Conservation (phyloP, 2,888 invertebrate genomes). For the Chloroclysta siterata region DNA sequence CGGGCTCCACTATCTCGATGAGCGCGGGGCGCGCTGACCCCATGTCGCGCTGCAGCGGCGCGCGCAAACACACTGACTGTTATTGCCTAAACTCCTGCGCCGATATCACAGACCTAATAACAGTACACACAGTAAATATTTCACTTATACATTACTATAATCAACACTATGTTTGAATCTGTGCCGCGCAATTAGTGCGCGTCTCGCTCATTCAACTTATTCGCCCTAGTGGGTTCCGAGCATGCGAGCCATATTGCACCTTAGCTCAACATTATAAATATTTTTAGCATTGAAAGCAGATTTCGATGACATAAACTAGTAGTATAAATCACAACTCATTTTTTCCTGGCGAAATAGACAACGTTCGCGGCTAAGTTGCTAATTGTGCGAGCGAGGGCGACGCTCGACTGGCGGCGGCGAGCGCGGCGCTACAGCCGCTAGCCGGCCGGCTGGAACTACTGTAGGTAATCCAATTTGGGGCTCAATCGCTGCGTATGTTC, state of each 20-base stretch:
- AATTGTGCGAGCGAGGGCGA: slow-evolving; percentile 10
- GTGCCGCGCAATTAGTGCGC: slow-evolving; percentile 11
- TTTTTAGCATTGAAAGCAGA: background rate
- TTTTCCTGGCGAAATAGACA: slow-evolving; percentile 22
- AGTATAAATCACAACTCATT: slow-evolving; percentile 2
- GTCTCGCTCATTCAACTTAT: slow-evolving; percentile 4
- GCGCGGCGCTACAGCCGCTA: slow-evolving; percentile 23
- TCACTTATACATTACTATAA: background rate
- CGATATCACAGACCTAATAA: slow-evolving; percentile 23
- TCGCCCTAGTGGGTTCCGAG: background rate
- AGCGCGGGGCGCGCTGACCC: slow-evolving; percentile 48
- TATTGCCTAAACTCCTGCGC: slow-evolving; percentile 19
- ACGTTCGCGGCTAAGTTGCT: slow-evolving; percentile 7
- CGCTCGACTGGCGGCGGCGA: slow-evolving; percentile 25
- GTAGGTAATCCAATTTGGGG: slow-evolving; percentile 40
- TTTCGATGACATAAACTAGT: slow-evolving; percentile 3
- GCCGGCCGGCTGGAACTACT: slow-evolving; percentile 17
- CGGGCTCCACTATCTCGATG: slow-evolving; percentile 69
- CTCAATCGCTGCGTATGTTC: slow-evolving; percentile 27
- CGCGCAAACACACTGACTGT: slow-evolving; percentile 48
- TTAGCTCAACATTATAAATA: background rate
- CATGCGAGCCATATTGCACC: slow-evolving; percentile 2
- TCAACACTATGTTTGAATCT: background rate
- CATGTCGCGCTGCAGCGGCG: slow-evolving; percentile 64
- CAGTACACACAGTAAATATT: background rate